Evolutionary conservation across 2,797 vertebrate species (phyloP).

Genomic region (Paguma larvata): DNA sequence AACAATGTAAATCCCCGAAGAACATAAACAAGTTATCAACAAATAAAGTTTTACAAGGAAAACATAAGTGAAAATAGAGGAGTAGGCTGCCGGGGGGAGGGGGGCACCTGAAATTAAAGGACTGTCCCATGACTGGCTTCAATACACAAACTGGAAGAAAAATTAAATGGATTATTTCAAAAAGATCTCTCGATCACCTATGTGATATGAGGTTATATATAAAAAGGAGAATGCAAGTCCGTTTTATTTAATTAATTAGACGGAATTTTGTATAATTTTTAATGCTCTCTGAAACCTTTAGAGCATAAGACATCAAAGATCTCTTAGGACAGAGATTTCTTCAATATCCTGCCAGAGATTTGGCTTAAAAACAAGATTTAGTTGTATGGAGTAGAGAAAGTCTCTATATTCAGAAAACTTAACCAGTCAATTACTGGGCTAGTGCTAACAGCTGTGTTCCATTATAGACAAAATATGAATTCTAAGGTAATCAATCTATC

Average conservation of each 20-base stretch:
- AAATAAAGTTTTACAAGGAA: neutral
- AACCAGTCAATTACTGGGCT: conserved; percentile 2
- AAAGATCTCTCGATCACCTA: neutral
- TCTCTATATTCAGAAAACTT: neutral
- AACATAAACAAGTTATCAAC: neutral
- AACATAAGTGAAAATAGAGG: neutral
- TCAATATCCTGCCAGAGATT: neutral
- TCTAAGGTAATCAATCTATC: neutral
- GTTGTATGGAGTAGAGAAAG: neutral
- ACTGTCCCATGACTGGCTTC: neutral
- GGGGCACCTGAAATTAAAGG: neutral
- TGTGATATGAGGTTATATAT: neutral
- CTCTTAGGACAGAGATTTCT: neutral
- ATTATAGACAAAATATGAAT: conserved; percentile 32
- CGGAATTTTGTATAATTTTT: neutral
- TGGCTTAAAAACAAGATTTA: neutral
- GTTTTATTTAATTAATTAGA: neutral
- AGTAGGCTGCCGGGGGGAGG: neutral
- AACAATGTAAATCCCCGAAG: neutral
- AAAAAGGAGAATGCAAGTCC: neutral
- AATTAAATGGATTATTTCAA: neutral
- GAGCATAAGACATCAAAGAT: neutral
- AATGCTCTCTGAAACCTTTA: neutral
- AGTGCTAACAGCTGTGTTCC: neutral
- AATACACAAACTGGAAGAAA: neutral